A percentile compares a stretch with the other conserved stretches of the same genome.
Evolutionary conservation across 2,888 invertebrate species (phyloP).

Genomic region (Notodonta ziczac): DNA sequence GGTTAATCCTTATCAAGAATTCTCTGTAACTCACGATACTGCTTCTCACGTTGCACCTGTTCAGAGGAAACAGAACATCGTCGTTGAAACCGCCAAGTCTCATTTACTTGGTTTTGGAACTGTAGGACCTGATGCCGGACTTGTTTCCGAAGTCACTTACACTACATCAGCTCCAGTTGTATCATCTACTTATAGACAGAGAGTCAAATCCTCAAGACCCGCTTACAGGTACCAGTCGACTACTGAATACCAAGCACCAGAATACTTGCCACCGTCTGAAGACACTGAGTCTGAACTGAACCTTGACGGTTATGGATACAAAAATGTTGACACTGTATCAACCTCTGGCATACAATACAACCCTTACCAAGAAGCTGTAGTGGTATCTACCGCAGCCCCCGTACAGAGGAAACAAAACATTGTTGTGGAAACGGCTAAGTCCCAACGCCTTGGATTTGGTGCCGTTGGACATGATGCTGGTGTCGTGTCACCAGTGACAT

Average conservation of each 20-base stretch:
- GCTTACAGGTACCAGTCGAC: conserved; percentile 58
- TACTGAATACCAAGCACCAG: conserved; percentile 58
- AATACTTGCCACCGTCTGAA: conserved; percentile 68
- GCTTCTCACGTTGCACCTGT: conserved; percentile 43
- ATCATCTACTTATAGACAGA: conserved; percentile 55
- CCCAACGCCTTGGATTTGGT: conserved; percentile 66
- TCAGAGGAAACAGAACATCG: conserved; percentile 70
- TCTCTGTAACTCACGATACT: conserved; percentile 40
- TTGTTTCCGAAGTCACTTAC: conserved; percentile 67
- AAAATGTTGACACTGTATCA: conserved; percentile 41
- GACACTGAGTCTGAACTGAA: conserved; percentile 47
- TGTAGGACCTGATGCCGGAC: conserved; percentile 75
- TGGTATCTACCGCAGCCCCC: conserved; percentile 47
- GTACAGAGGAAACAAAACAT: conserved; percentile 65
- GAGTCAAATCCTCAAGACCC: conserved; percentile 52
- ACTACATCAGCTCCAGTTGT: conserved; percentile 59
- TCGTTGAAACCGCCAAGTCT: conserved; percentile 73
- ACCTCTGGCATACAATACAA: conserved; percentile 49
- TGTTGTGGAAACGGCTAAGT: conserved; percentile 70
- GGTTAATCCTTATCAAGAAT: conserved; percentile 63
- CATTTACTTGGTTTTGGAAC: conserved; percentile 76
- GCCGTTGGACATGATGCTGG: conserved; percentile 68
- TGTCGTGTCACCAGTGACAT: conserved; percentile 63
- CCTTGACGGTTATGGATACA: conserved; percentile 55
- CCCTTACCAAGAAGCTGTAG: conserved; percentile 55